Evolutionary conservation across 2,113 vertebrate species (phyloP), one percentile per base, ranked within the genome.

Genomic region (Empidonax alnorum): DNA sequence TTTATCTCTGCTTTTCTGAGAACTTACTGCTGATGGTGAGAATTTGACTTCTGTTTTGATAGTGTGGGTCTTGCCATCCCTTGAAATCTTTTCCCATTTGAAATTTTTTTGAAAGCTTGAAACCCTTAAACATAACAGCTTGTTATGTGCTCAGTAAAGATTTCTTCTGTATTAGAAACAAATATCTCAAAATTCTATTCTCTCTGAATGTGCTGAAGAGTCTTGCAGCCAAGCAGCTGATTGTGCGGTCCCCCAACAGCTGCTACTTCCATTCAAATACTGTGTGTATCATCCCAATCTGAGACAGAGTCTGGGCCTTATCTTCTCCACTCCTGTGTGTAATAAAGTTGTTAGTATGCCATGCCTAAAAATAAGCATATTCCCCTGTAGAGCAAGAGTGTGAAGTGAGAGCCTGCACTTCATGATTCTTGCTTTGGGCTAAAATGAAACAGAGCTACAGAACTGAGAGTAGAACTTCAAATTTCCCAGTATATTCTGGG

Each of bases 401-500:
- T 10, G 39, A 87, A 87, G 52, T 8, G 8, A 86, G 31, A 87
- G 31, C 4, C 69, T 87, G 33, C 33, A 24, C 56, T 81, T 80
- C 0, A 3, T 47, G 28, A 15, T 55, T 72, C 73, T 82, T 94
- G 62, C 93, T 95, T 92, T 89, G 86, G 87, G 87, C 94, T 94
- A 61, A 41, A 87, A 58, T 49, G 84, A 79, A 79, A 84, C 39
- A 89, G 84, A 93, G 69, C 84, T 72, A 61, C 66, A 82, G 86
- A 94, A 87, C 65, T 72, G 73, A 75, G 52, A 61, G 84, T 28
- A 95, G 81, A 89, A 96, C 77, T 94, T 94, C 37, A 27, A 2
- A 87, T 94, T 96, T 94, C 87, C 69, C 87, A 66, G 37, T 95
- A 72, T 92, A 55, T 94, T 94, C 91, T 96, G 84, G 87, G 87